A percentile compares a stretch with the other conserved stretches of the same genome.
These are phyloP conservation scores for Lucilia sericata DNA, from an alignment of 1,140 invertebrate species.

Conservation along the genomic window DNA sequence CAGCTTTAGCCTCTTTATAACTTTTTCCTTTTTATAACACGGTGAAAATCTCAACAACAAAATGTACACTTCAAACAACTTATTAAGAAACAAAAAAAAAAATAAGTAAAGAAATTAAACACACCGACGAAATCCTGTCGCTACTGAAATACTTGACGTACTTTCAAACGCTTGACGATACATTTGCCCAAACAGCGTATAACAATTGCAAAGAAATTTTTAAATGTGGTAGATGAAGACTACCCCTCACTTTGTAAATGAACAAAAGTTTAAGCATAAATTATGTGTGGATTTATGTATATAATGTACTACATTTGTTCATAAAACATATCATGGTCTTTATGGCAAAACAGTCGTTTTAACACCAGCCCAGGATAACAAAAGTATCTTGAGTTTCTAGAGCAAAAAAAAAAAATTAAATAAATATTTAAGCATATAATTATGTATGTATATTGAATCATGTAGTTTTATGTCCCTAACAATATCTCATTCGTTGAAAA, in stretches of 20 bases:
- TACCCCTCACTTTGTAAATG: neutral
- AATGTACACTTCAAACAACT: constrained; percentile 6
- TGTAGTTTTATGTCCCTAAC: neutral
- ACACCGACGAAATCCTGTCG: neutral
- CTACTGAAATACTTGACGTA: neutral
- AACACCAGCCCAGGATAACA: neutral
- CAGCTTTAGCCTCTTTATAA: constrained; percentile 31
- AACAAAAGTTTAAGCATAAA: constrained; percentile 33
- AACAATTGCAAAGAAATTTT: neutral
- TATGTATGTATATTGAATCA: neutral
- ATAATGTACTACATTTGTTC: neutral
- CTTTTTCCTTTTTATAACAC: constrained; percentile 19
- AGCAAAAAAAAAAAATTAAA: neutral
- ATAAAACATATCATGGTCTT: neutral
- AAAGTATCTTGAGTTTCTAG: neutral
- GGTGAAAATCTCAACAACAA: constrained; percentile 3
- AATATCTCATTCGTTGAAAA: neutral
- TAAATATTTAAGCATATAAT: constrained; percentile 20
- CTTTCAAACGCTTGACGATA: neutral
- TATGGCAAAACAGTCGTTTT: neutral
- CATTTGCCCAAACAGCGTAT: neutral
- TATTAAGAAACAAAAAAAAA: neutral
- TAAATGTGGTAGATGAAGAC: neutral
- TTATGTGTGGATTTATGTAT: neutral
- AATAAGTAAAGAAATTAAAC: constrained; percentile 20